A percentile compares a stretch with the other conserved stretches of the same genome.
phyloP scores from a whole-genome alignment of 1,140 invertebrate genomes.

The Oedothorax gibbosus region DNA sequence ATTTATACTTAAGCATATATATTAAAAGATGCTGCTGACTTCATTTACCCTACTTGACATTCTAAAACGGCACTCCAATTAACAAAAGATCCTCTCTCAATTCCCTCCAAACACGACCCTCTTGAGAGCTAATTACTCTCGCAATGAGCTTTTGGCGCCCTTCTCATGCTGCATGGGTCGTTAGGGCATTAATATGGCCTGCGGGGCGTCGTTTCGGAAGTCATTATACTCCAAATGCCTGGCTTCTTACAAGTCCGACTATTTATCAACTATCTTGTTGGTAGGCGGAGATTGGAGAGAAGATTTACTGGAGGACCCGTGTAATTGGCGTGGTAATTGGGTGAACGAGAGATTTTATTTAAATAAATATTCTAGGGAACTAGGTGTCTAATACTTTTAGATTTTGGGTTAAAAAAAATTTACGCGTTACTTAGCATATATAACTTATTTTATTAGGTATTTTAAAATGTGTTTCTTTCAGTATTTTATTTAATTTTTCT shows the following conservation, averaged over 20 bases:
- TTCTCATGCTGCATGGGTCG: constrained; percentile 10
- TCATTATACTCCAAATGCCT: constrained; percentile 36
- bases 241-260: background rate
- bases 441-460: too few relatives aligned
- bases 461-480: too few relatives aligned
- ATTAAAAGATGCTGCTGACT: too few relatives aligned
- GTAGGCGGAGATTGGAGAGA: background rate
- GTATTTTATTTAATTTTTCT: too few relatives aligned
- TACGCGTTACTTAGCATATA: too few relatives aligned
- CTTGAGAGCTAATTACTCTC: constrained; percentile 17
- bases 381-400: too few relatives aligned
- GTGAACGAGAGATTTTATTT: background rate
- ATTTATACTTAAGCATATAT: too few relatives aligned
- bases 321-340: constrained; percentile 7
- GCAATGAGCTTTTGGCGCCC: constrained; percentile 1
- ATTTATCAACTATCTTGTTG: constrained; percentile 25
- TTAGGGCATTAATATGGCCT: constrained; percentile 35
- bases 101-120: background rate
- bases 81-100: too few relatives aligned
- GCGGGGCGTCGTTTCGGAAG: constrained; percentile 24
- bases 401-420: too few relatives aligned
- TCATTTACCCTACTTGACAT: too few relatives aligned
- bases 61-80: too few relatives aligned
- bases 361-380: too few relatives aligned
- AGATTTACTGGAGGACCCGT: background rate